phyloP scores from a whole-genome alignment of 2,888 invertebrate species.

The Nyleta sp. region DNA sequence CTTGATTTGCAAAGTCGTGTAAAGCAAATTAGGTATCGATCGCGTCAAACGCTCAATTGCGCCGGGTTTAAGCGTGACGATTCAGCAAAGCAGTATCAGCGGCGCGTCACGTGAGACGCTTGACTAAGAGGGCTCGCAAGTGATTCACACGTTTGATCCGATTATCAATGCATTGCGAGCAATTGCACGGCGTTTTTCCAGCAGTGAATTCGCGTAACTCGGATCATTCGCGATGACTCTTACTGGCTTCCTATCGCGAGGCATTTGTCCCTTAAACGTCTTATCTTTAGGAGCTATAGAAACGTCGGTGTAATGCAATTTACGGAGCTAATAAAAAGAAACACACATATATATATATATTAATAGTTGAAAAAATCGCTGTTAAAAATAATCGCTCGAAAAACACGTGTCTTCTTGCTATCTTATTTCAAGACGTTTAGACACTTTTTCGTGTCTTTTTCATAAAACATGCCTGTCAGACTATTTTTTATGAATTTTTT shows the following conservation, averaged over 20 bases:
- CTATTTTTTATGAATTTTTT: too few relatives aligned
- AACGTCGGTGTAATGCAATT: too few relatives aligned
- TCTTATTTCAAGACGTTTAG: too few relatives aligned
- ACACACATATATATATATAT: too few relatives aligned
- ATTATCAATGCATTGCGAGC: slow-evolving; percentile 40
- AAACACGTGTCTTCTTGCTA: too few relatives aligned
- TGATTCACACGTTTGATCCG: slow-evolving; percentile 53
- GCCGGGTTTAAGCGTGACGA: slow-evolving; percentile 18
- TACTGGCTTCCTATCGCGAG: slow-evolving; percentile 10
- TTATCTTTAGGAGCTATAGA: slow-evolving; percentile 17
- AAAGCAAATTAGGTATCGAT: slow-evolving; percentile 51
- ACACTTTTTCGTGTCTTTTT: too few relatives aligned
- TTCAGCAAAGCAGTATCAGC: slow-evolving; percentile 32
- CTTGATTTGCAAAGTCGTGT: slow-evolving; percentile 31
- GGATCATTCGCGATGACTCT: slow-evolving; percentile 8
- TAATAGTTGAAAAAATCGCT: too few relatives aligned
- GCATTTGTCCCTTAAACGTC: slow-evolving; percentile 22
- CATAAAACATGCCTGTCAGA: too few relatives aligned
- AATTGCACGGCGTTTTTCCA: slow-evolving; percentile 37
- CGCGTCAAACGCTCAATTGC: slow-evolving; percentile 36
- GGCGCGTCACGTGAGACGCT: slow-evolving; percentile 23
- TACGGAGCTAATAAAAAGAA: too few relatives aligned
- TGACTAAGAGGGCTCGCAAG: slow-evolving; percentile 26
- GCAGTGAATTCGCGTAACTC: slow-evolving; percentile 14
- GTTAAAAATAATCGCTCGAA: too few relatives aligned